Conservation (phyloP, 2,113 vertebrate species). For the Brachirus orientalis region DNA sequence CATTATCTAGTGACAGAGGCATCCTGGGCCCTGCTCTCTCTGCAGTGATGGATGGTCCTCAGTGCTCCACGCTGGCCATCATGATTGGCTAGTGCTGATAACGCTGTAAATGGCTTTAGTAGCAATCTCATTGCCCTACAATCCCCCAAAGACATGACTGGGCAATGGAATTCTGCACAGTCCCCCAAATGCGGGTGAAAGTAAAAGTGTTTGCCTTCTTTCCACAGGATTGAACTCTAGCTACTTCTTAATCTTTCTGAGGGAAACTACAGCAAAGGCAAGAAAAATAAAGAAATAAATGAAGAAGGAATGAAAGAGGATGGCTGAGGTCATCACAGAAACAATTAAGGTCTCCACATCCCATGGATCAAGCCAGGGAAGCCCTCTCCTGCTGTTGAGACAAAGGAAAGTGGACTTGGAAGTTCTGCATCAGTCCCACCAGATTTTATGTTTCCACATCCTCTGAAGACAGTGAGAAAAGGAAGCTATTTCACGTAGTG, state of each 20-base stretch:
- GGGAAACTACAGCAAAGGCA: conserved; percentile 23
- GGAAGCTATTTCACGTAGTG: conserved; percentile 38
- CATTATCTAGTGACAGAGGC: conserved; percentile 64
- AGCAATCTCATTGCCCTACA: conserved; percentile 49
- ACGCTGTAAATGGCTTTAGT: conserved; percentile 61
- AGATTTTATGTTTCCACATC: conserved; percentile 56
- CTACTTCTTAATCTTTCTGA: conserved; percentile 12
- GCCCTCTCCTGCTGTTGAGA: conserved; percentile 24
- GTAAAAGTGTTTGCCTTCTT: conserved; percentile 16
- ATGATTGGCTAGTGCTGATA: conserved; percentile 70
- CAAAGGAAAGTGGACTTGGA: conserved; percentile 45
- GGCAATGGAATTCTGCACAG: conserved; percentile 9
- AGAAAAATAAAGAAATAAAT: conserved; percentile 33
- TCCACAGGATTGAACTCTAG: conserved; percentile 26
- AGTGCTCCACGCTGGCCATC: conserved; percentile 34
- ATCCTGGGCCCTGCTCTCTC: conserved; percentile 41
- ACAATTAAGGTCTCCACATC: conserved; percentile 49
- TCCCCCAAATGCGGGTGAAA: conserved; percentile 31
- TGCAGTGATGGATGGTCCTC: conserved; percentile 65
- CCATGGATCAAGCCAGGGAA: conserved; percentile 34
- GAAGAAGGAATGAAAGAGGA: too few relatives aligned
- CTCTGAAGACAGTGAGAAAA: conserved; percentile 42
- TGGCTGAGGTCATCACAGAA: conserved; percentile 32
- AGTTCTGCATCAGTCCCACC: conserved; percentile 21
- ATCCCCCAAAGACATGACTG: conserved; percentile 47